Percentiles rank a stretch among this genome's conserved stretches.
Conservation (phyloP, 2,888 invertebrate genomes). For the Azorinus chamasolen region DNA sequence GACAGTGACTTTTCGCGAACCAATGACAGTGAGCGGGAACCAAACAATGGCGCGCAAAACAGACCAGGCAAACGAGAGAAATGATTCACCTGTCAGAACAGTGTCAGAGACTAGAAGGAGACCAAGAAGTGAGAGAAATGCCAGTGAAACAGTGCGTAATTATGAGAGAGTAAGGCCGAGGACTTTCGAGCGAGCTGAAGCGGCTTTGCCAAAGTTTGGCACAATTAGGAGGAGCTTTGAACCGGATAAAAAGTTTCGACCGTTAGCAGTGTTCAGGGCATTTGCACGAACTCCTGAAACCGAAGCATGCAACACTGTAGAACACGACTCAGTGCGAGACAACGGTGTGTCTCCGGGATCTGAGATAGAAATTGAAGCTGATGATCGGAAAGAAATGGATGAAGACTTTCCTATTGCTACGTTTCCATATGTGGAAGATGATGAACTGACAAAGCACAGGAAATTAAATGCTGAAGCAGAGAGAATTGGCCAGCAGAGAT, state of each 20-base stretch:
- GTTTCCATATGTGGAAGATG: constrained; percentile 47
- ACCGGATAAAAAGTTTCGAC: not conserved
- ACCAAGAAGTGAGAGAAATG: too few species aligned
- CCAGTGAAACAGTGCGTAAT: too few species aligned
- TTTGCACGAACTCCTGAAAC: not conserved
- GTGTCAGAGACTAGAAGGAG: too few species aligned
- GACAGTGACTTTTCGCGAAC: not conserved
- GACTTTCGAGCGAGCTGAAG: not conserved
- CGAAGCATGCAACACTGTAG: too few species aligned
- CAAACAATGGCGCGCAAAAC: not conserved
- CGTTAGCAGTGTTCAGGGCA: constrained; percentile 13
- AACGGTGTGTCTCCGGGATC: too few species aligned
- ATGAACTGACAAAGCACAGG: constrained; percentile 48
- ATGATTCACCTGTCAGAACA: too few species aligned
- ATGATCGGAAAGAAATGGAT: not conserved
- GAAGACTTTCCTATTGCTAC: constrained; percentile 19
- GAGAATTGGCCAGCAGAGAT: constrained; percentile 27
- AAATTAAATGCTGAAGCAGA: constrained; percentile 55
- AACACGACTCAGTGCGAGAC: too few species aligned
- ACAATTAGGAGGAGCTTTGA: constrained; percentile 23
- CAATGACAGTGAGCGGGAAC: constrained; percentile 4
- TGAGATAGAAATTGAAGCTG: too few species aligned
- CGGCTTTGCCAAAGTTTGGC: not conserved
- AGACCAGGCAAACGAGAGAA: too few species aligned
- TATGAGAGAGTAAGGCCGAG: not conserved